Conservation (phyloP, 2,888 invertebrate genomes). For the Heliconius cydno region DNA sequence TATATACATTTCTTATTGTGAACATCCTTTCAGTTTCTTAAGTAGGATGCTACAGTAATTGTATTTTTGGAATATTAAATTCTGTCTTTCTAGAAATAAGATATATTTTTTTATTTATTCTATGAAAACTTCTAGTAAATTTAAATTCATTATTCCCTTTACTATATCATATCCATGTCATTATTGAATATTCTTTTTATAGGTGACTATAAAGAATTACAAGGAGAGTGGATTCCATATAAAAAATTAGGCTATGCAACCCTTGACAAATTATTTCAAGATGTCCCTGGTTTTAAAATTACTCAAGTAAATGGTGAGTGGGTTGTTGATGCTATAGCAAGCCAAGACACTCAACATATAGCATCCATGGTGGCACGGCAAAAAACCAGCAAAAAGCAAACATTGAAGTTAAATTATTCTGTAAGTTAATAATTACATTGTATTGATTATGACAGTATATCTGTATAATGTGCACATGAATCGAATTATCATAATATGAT, state of each 20-base stretch:
- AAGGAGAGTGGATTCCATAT: slow-evolving; percentile 86
- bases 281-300: slow-evolving; percentile 83
- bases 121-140: too few species aligned
- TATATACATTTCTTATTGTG: not conserved
- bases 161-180: too few species aligned
- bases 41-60: not conserved
- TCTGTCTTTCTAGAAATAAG: too few species aligned
- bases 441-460: not conserved
- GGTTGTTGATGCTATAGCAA: slow-evolving; percentile 82
- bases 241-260: slow-evolving; percentile 82
- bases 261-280: slow-evolving; percentile 84
- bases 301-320: slow-evolving; percentile 80
- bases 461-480: not conserved
- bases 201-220: slow-evolving; percentile 86
- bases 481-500: not conserved
- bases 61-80: too few species aligned
- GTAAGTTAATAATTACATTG: slow-evolving; percentile 53
- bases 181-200: slow-evolving; percentile 34
- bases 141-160: too few species aligned
- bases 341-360: slow-evolving; percentile 85
- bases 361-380: slow-evolving; percentile 79
- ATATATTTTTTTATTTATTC: too few species aligned
- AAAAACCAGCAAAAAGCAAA: slow-evolving; percentile 71
- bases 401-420: slow-evolving; percentile 62
- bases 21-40: not conserved